These are phyloP conservation scores for Myrmophylax atrothorax DNA, from an alignment of 2,113 vertebrate species.

Conservation along the genomic window DNA sequence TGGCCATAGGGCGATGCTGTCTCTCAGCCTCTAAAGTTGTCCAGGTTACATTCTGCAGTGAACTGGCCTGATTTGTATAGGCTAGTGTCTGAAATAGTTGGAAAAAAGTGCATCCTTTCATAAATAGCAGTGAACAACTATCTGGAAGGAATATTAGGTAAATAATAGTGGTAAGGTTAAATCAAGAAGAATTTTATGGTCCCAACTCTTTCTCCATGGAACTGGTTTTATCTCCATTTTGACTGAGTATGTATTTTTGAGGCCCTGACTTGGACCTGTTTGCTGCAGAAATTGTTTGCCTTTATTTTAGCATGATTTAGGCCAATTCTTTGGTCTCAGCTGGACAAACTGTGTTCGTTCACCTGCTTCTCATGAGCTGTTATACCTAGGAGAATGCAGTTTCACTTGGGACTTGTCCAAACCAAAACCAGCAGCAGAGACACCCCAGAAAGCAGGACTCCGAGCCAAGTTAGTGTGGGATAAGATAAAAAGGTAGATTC, in stretches of 20 bases:
- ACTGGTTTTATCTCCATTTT: not conserved
- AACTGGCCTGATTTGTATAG: not conserved
- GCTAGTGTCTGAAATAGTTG: not conserved
- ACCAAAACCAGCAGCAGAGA: not conserved
- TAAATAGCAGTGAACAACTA: not conserved
- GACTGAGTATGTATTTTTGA: not conserved
- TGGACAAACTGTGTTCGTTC: not conserved
- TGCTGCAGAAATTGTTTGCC: not conserved
- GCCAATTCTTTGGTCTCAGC: not conserved
- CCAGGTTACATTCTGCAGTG: not conserved
- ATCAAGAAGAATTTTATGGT: not conserved
- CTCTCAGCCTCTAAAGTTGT: not conserved
- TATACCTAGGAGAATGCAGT: not conserved
- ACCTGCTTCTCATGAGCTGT: not conserved
- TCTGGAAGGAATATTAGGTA: not conserved
- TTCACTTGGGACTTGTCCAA: not conserved
- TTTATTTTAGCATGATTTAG: not conserved
- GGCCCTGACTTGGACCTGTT: not conserved
- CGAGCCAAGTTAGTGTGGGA: too few species aligned
- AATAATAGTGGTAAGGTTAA: not conserved
- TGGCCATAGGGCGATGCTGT: accelerated
- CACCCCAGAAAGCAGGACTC: too few species aligned
- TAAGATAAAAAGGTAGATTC: too few species aligned
- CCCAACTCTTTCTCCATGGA: not conserved
- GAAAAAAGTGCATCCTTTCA: not conserved